Conservation (phyloP, 2,888 invertebrate species). For the Empis stercorea region DNA sequence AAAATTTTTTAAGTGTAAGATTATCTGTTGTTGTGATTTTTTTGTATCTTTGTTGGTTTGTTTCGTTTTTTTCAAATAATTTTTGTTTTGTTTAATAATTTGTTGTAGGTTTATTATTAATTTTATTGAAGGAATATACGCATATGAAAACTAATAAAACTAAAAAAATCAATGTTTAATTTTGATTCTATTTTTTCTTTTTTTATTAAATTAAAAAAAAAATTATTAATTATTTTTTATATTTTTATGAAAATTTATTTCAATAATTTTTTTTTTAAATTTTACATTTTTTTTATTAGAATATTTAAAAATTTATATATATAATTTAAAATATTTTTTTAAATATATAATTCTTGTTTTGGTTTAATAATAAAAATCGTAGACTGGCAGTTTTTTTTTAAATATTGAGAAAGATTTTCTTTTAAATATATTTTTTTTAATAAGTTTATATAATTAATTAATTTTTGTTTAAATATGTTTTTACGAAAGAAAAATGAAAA, state of each 20-base stretch:
- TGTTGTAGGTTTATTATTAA: too few relatives aligned
- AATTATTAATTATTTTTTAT: too few relatives aligned
- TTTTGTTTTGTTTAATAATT: too few relatives aligned
- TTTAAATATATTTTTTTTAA: conserved; percentile 8
- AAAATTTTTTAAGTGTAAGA: too few relatives aligned
- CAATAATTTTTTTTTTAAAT: conserved; percentile 5
- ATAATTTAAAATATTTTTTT: conserved; percentile 3
- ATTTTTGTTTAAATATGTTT: conserved; percentile 1
- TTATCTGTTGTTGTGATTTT: too few relatives aligned
- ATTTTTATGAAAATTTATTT: not conserved
- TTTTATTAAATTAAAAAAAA: conserved; percentile 6
- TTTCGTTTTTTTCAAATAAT: too few relatives aligned
- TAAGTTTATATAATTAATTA: conserved; percentile 5
- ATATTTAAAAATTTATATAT: conserved; percentile 7
- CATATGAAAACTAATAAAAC: too few relatives aligned
- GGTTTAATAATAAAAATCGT: conserved; percentile 14
- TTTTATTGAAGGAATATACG: too few relatives aligned
- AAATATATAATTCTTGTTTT: conserved; percentile 1
- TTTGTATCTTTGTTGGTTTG: too few relatives aligned
- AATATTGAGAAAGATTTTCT: conserved; percentile 9
- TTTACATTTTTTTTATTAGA: conserved; percentile 8
- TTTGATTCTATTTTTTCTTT: not conserved
- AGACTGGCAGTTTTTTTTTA: conserved; percentile 16
- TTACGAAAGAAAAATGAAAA: too few relatives aligned
- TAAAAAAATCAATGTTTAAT: too few relatives aligned